Evolutionary conservation across 1,140 invertebrate species (phyloP).

Genomic region (Penaeus chinensis): DNA sequence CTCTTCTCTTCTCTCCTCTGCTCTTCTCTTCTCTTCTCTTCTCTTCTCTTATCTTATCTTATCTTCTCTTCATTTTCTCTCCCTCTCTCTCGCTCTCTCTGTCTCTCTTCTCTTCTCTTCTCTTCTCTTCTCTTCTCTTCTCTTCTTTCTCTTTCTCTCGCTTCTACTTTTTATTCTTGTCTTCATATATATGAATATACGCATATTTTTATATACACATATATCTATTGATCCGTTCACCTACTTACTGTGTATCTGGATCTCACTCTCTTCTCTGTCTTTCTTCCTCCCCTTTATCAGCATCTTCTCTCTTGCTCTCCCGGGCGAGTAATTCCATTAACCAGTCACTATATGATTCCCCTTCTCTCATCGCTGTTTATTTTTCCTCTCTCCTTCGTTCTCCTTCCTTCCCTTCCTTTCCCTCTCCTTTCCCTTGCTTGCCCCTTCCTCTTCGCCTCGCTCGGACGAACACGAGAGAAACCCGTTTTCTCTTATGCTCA

Average conservation of each 20-base stretch:
- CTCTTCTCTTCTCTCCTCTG: neutral
- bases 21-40: too few species aligned
- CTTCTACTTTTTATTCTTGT: neutral
- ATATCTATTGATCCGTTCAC: neutral
- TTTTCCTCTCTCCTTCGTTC: neutral
- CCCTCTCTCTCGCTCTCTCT: neutral
- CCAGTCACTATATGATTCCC: too few species aligned
- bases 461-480: neutral
- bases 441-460: neutral
- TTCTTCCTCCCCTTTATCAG: too few species aligned
- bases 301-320: too few species aligned
- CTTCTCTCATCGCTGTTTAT: too few species aligned
- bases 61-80: too few species aligned
- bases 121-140: neutral
- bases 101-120: neutral
- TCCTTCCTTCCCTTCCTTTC: conserved; percentile 4
- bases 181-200: neutral
- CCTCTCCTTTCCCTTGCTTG: neutral
- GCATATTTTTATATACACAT: conserved; percentile 10
- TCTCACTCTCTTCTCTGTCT: too few species aligned
- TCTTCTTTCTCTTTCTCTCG: neutral
- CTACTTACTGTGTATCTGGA: neutral
- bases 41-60: too few species aligned
- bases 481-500: conserved; percentile 29
- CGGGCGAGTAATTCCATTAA: too few species aligned